Evolutionary conservation across 2,113 vertebrate species (phyloP), one percentile per base, ranked within the genome.

Genomic region (Zosterops borbonicus): DNA sequence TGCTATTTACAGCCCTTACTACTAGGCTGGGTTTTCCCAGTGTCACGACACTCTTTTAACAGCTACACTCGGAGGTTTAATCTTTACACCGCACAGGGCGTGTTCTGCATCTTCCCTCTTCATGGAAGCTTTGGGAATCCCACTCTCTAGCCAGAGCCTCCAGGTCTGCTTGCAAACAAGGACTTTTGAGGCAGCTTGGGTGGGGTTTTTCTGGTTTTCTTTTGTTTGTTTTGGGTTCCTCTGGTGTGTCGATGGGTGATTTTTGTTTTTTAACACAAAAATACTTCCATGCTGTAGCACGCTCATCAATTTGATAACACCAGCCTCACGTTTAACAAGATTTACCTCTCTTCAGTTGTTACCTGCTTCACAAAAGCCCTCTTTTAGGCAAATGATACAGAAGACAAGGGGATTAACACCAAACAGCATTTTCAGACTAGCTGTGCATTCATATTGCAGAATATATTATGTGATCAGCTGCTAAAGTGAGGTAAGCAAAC

Each of bases 191-290:
- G 53, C 12, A 60, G 27, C 25, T 37, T 22, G 25, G 2, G 19
- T 33, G 18, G 20, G 3, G 5, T 5, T 29, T 20, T 25, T 71
- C 50, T 27, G 4, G 24, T 20, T 28, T 39, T 8, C 25, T 12
- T 50, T 63, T 39, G 33, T 6, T 59, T 83, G 28, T 5, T 52
- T 41, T 7, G 69, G 12, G 13, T 16, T 53, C 65, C 28, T 8
- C 31, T 44, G 12, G 28, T 27, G 42, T n/a, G 55, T 18, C 29
- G 12, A 62, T 11, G 23, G 14, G 9, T 0, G 0, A 0, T 2
- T 20, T 31, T 50, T 50, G 12, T 39, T 83, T 77, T 69, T 69
- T 10, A 70, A 83, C 7, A 46, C 52, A 37, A 31, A 5, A 25
- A 35, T 5, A 39, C 5, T 7, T 27, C 47, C 35, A 14, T 4